Conservation (phyloP, 2,113 vertebrate genomes). For the Protobothrops mucrosquamatus region DNA sequence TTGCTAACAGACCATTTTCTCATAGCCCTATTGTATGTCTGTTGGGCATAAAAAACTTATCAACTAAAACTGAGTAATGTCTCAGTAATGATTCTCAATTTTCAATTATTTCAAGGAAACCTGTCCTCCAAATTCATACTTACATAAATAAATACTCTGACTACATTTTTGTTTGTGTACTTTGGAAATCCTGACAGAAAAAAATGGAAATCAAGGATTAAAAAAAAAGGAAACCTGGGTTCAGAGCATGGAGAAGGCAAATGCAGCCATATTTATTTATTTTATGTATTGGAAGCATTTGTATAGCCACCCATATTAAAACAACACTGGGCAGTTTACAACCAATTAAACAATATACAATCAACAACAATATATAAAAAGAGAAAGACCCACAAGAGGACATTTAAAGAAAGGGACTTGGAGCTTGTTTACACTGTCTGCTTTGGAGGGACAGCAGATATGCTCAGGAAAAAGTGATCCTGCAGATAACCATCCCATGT, state of each 20-base stretch:
- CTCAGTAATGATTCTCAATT: neutral
- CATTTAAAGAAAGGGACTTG: too few relatives aligned
- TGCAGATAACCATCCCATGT: too few relatives aligned
- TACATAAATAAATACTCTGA: neutral
- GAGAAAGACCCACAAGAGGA: too few relatives aligned
- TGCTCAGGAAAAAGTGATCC: too few relatives aligned
- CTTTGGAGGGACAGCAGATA: too few relatives aligned
- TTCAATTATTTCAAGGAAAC: neutral
- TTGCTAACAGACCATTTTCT: neutral
- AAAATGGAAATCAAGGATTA: neutral
- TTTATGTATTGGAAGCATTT: too few relatives aligned
- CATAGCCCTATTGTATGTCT: neutral
- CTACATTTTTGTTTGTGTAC: neutral
- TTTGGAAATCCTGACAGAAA: neutral
- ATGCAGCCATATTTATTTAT: too few relatives aligned
- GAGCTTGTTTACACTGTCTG: too few relatives aligned
- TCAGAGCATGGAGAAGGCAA: neutral
- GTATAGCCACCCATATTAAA: too few relatives aligned
- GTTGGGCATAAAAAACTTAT: neutral
- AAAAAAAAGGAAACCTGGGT: neutral
- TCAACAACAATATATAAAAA: too few relatives aligned
- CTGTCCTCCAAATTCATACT: neutral
- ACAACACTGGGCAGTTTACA: too few relatives aligned
- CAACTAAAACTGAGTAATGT: neutral
- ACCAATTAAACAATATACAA: too few relatives aligned